Base-by-base conservation (phyloP, 2,797 vertebrate species). In the Anableps anableps region DNA sequence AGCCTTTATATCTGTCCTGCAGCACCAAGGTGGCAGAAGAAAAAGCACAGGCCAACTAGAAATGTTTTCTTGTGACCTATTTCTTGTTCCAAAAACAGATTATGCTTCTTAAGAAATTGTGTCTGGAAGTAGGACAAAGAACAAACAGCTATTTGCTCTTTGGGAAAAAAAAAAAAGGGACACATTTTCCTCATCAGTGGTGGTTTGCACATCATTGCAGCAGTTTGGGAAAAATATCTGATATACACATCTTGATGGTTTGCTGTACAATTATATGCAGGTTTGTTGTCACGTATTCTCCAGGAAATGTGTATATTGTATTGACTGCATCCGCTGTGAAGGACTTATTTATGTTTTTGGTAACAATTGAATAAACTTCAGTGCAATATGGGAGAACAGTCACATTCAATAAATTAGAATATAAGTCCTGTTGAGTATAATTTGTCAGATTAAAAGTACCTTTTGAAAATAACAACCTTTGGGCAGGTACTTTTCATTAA, bases 11-110 rank as follows among this genome's bases (percentile, higher is more conserved):
- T 78, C 11, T 58, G 77, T 79, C 72, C 74, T 48, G 51, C 47
- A n/a, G 71, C 68, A 76, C 60, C 73, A 13, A 60, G 64, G 79
- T 64, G 45, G 23, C 43, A 36, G 1, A 50, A 55, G 50, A 77
- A 66, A 79, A 81, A 80, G 81, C 74, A 77, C n/a, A 51, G 82
- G 68, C 66, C 72, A 83, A 72, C 74, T 74, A 55, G 75, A 79
- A 58, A 51, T 72, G 71, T 71, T 74, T 82, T 64, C 51, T 62
- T 38, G 48, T 36, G 29, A 72, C 47, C 23, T 79, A 50, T 76
- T 51, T 14, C 64, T n/a, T 10, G 3, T 41, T 72, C 9, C 36
- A 68, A 79, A 43, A 80, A 79, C 80, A n/a, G 1, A 60, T 43
- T 74, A 38, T 17, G 51, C 47, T 47, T 74, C 26, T 45, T 11